Base-by-base conservation (phyloP, 2,888 invertebrate species). In the Malthinus flaveolus region DNA sequence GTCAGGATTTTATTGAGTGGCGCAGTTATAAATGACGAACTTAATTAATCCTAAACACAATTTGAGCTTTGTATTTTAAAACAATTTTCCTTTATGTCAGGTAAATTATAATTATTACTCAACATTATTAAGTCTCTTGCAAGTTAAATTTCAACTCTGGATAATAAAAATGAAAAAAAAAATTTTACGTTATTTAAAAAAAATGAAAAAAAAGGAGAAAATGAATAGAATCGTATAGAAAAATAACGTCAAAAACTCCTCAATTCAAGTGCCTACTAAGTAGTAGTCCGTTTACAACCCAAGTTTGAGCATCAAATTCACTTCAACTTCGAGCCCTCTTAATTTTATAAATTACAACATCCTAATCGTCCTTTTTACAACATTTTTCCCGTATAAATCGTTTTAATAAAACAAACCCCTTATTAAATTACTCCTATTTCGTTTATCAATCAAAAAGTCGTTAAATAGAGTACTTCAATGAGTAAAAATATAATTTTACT, bases 301-400 rank as follows among this genome's bases (percentile, higher is more conserved):
- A n/a, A n/a, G 23, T 42, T 42, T 23, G 39, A 42, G 39, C 39
- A 42, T 42, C 39, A 42, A 42, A 42, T 42, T 42, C 39, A 42
- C 39, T 42, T 42, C 39, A 9, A 42, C 39, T 42, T 15, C 39
- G 15, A 42, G 39, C 23, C n/a, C 23, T 15, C 39, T 42, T 42
- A 42, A 42, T 42, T 42, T 42, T 42, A 42, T 42, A 42, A 42
- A 42, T 42, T 42, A 23, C 39, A 42, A 42, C 39, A 42, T 42
- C 39, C 23, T 42, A 42, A 42, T 42, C 39, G 39, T 23, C n/a
- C 23, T 15, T 13, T 42, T 11, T 15, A 13, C n/a, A 42, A 42
- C 13, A n/a, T 15, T 15, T 42, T 42, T 39, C 15, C 15, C 6
- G 12, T 23, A 42, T 23, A 23, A 23, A 23, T 23, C 23, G 23